These are phyloP conservation scores for Dicranocentrus wangi DNA, from an alignment of 2,888 invertebrate genomes.

Conservation along the genomic window DNA sequence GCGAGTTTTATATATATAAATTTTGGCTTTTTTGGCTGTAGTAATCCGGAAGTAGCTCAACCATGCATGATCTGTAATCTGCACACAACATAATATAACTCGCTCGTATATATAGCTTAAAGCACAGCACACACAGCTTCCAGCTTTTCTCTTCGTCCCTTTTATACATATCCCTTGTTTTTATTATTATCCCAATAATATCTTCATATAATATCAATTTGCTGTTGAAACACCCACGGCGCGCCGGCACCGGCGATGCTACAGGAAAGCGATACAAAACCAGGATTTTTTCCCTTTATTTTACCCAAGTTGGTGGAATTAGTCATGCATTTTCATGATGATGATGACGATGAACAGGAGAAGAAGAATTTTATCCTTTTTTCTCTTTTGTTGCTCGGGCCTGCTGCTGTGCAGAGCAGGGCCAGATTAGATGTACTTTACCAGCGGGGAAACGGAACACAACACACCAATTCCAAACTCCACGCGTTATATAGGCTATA, in stretches of 20 bases:
- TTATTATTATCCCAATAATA: conserved; percentile 8
- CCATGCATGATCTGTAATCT: conserved; percentile 57
- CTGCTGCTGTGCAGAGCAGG: conserved; percentile 42
- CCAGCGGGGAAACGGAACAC: conserved; percentile 26
- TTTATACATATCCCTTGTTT: neutral
- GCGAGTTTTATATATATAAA: too few species aligned
- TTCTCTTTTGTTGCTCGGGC: conserved; percentile 40
- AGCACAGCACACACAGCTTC: too few species aligned
- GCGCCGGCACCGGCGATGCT: too few species aligned
- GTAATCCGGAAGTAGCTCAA: conserved; percentile 47
- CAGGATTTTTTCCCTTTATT: too few species aligned
- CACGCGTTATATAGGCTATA: too few species aligned
- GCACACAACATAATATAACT: too few species aligned
- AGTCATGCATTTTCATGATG: conserved; percentile 33
- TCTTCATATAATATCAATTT: conserved; percentile 25
- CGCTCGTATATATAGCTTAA: too few species aligned
- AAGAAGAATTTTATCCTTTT: conserved; percentile 31
- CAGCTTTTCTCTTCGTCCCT: too few species aligned
- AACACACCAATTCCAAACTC: too few species aligned
- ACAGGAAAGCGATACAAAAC: too few species aligned
- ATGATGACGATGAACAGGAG: neutral
- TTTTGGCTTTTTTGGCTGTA: conserved; percentile 45
- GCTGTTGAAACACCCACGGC: too few species aligned
- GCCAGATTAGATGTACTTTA: conserved; percentile 37
- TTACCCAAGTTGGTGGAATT: conserved; percentile 14